Conservation (phyloP, 2,888 invertebrate species). For the Pocota personata region DNA sequence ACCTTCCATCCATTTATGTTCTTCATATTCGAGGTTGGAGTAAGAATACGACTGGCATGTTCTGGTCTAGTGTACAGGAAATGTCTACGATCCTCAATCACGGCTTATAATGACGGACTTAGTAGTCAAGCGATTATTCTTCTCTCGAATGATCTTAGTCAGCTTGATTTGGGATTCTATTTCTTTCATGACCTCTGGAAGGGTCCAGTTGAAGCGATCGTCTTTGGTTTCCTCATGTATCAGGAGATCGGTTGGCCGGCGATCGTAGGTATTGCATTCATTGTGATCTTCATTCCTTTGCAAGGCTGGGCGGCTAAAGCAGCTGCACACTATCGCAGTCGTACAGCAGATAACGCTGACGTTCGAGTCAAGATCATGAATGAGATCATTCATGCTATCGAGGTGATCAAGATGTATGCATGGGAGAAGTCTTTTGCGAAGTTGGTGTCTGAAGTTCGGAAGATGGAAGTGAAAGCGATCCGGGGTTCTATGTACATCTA, state of each 20-base stretch:
- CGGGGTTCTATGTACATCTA: conserved; percentile 87
- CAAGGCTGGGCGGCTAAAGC: conserved; percentile 89
- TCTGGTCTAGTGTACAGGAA: conserved; percentile 90
- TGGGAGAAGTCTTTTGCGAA: conserved; percentile 92
- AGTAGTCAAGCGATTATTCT: conserved; percentile 92
- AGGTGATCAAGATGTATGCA: conserved; percentile 95
- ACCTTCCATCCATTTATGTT: conserved; percentile 90
- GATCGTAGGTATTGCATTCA: conserved; percentile 87
- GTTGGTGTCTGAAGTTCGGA: conserved; percentile 89
- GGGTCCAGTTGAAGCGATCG: conserved; percentile 87
- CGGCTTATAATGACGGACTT: conserved; percentile 92
- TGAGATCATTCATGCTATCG: conserved; percentile 92
- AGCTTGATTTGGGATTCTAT: conserved; percentile 94
- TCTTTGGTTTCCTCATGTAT: conserved; percentile 84
- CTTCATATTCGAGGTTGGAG: conserved; percentile 87
- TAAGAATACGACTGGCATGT: conserved; percentile 88
- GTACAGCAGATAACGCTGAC: conserved; percentile 92
- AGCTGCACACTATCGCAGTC: conserved; percentile 86
- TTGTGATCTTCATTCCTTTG: conserved; percentile 89
- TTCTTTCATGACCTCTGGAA: conserved; percentile 97
- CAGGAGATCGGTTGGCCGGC: conserved; percentile 86
- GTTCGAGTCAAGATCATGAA: conserved; percentile 94
- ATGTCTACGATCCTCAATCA: conserved; percentile 88
- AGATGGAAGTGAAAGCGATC: conserved; percentile 88
- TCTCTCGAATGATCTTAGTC: conserved; percentile 96